Conservation (phyloP, 2,113 vertebrate genomes). For the Aleadryas rufinucha region DNA sequence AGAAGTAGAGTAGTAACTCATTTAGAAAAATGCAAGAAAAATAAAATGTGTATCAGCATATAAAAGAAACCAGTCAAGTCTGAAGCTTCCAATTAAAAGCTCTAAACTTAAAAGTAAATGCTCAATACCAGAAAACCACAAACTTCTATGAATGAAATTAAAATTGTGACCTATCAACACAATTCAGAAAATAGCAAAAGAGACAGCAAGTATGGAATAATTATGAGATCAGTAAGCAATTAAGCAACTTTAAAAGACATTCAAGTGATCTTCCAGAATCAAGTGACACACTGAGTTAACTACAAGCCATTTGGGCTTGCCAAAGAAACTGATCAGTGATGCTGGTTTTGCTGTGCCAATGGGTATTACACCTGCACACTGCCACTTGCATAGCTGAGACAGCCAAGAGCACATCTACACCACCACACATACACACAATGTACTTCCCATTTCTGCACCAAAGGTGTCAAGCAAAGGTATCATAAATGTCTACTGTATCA, state of each 20-base stretch:
- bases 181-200: not conserved
- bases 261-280: not conserved
- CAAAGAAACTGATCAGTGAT: not conserved
- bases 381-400: not conserved
- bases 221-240: not conserved
- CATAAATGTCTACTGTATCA: not conserved
- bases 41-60: not conserved
- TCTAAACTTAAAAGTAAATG: not conserved
- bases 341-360: not conserved
- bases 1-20: not conserved
- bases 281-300: not conserved
- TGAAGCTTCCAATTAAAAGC: not conserved
- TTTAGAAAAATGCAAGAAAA: not conserved
- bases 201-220: not conserved
- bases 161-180: not conserved
- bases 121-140: not conserved
- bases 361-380: not conserved
- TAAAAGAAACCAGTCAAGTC: not conserved
- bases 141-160: not conserved
- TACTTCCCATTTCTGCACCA: not conserved
- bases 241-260: not conserved
- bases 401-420: not conserved
- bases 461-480: not conserved
- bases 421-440: not conserved
- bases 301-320: not conserved